Evolutionary conservation across 1,140 invertebrate genomes (phyloP), one percentile per base, ranked within the genome.

Genomic region (Scaptomyza hsui): DNA sequence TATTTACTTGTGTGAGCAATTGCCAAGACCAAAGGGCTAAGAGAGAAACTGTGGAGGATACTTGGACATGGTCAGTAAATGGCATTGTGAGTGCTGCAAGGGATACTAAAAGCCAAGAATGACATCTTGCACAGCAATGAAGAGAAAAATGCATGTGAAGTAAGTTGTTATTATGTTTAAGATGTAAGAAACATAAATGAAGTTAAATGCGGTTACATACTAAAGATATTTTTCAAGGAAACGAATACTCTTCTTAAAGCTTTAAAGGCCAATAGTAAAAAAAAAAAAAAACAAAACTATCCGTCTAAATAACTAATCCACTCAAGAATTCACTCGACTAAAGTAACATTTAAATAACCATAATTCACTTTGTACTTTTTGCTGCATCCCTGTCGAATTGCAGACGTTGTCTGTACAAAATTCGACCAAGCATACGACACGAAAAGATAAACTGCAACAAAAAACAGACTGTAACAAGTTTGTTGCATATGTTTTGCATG

Each of bases 1-100:
- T 72, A 63, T 68, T 79, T 70, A 70, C 76, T 72, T 79, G 75
- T 59, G 69, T 63, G 39, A 16, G 35, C 48, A 62, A 45, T 68
- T 24, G 44, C n/a, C 35, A 37, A 62, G 5, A 1, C 7, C 7
- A 42, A n/a, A 16, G 37, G 10, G 44, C 13, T 10, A 56, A 10
- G 19, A n/a, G n/a, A n/a, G n/a, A n/a, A n/a, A n/a, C 4, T 4
- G 39, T 35, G 7, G n/a, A 35, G 3, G 2, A 6, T 7, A 12
- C n/a, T 3, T 21, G 44, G 32, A 41, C 45, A 3, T 59, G 15
- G 42, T 32, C 26, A 21, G 26, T 47, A 53, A 61, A 69, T 69
- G 65, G 21, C 29, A 19, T 69, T 47, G 39, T 39, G 19, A 10
- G 5, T 19, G 18, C 51, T 19, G 35, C 26, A 19, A 65, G 65